A percentile compares a stretch with the other conserved stretches of the same genome.
These are phyloP conservation scores for Manduca sexta DNA, from an alignment of 1,140 invertebrate genomes.

Conservation along the genomic window DNA sequence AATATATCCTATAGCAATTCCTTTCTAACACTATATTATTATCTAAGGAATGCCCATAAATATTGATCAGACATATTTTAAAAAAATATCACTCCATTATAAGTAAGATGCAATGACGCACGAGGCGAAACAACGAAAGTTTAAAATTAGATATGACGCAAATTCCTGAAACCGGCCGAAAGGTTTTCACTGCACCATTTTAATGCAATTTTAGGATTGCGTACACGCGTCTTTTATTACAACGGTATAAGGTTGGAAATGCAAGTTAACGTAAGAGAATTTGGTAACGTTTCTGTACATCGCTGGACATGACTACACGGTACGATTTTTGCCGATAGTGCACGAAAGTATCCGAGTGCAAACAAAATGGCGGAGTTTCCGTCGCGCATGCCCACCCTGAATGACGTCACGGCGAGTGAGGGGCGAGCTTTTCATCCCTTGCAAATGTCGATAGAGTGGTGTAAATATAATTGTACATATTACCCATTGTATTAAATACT, in stretches of 20 bases:
- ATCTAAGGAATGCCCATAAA: too few species aligned
- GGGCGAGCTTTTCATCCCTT: background rate
- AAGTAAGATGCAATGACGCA: background rate
- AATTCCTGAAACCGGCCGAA: background rate
- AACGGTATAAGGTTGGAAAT: background rate
- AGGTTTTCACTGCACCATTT: background rate
- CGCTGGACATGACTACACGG: background rate
- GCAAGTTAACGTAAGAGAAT: background rate
- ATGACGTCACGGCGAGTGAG: conserved; percentile 43
- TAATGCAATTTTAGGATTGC: background rate
- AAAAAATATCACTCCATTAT: too few species aligned
- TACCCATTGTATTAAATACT: too few species aligned
- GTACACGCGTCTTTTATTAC: background rate
- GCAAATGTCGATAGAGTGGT: conserved; percentile 4
- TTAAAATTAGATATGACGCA: background rate
- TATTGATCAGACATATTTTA: too few species aligned
- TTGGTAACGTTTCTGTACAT: background rate
- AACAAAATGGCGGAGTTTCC: conserved; percentile 40
- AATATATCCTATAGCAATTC: too few species aligned
- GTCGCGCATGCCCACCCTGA: conserved; percentile 48
- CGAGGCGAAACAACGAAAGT: background rate
- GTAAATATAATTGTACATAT: too few species aligned
- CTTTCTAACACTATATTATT: too few species aligned
- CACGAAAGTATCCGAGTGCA: conserved; percentile 23
- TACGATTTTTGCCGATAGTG: conserved; percentile 13